Base-by-base conservation (phyloP, 2,888 invertebrate species). In the Scrobipalpa atriplicella region DNA sequence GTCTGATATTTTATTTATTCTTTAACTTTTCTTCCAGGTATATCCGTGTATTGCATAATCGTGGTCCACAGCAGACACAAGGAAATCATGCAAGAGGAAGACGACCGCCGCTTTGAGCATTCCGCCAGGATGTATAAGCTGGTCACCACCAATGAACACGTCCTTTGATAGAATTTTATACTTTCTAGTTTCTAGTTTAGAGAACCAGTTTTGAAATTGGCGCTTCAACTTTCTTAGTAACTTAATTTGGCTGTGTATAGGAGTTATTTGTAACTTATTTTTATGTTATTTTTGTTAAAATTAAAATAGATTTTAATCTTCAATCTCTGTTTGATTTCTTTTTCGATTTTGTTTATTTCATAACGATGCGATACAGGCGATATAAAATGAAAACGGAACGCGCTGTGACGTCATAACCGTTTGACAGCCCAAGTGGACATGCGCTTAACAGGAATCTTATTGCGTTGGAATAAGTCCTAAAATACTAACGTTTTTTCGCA, bases 21-120 rank as follows among this genome's bases (percentile, higher is more conserved):
- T 18, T 18, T 18, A 9, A 0, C 19, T 54, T 51, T 38, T 10
- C 62, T 75, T 78, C 9, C 83, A 92, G 92, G 84, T 70, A 74
- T 91, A 58, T 90, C 92, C 1, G 86, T 90, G 6, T 92, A 92
- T 75, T 87, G 90, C 75, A 90, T 92, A 52, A 74, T 91, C 65
- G 86, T 92, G 64, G 92, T 92, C 1, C 92, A 92, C 77, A 92
- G 92, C 66, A 78, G 90, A 0, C 92, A 92, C 74, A 92, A 92
- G 71, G 81, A 91, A 75, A 87, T 92, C 1, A 91, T 92, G 92
- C 71, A 81, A 51, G 87, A 86, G 47, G 83, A 87, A 19, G 80
- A 89, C 38, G 86, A 86, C 68, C 64, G 52, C 0, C 73, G 78
- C 43, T 88, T 90, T 71, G 85, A 85, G 71, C 82, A 78, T 66